phyloP scores from a whole-genome alignment of 2,113 vertebrate species.

The Alouatta palliata region DNA sequence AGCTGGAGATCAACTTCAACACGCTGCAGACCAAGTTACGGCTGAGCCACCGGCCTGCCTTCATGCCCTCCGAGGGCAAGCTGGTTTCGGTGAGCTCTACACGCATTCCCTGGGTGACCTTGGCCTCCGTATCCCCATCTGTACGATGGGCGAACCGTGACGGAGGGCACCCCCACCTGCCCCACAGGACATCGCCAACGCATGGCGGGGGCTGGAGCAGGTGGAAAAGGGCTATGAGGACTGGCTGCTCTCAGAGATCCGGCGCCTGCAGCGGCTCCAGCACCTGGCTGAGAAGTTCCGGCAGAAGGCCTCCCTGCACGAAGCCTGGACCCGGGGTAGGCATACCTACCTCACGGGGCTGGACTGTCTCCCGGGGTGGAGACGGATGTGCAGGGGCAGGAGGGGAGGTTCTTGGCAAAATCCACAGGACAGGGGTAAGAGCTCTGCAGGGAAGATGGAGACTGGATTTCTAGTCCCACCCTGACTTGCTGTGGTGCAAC shows the following conservation, averaged over 20 bases:
- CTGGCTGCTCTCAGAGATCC: constrained; percentile 95
- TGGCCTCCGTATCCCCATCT: not conserved
- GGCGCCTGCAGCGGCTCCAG: constrained; percentile 92
- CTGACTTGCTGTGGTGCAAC: not conserved
- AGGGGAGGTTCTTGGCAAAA: not conserved
- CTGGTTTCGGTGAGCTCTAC: constrained; percentile 92
- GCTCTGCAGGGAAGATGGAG: not conserved
- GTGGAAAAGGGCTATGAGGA: constrained; percentile 96
- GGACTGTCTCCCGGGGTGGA: not conserved
- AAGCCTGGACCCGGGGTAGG: constrained; percentile 91
- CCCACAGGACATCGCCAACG: constrained; percentile 92
- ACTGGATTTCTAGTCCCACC: not conserved
- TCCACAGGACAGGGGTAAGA: not conserved
- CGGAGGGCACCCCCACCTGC: not conserved
- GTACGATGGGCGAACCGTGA: not conserved
- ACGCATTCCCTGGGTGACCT: not conserved
- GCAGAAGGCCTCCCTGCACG: constrained; percentile 92
- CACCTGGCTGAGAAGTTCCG: constrained; percentile 96
- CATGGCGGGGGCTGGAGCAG: constrained; percentile 93
- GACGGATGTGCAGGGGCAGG: not conserved
- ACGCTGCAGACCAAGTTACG: constrained; percentile 95
- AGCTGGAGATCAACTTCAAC: constrained; percentile 97
- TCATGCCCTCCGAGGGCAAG: constrained; percentile 97
- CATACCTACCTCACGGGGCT: not conserved
- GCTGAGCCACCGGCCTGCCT: constrained; percentile 94